A percentile compares a stretch with the other conserved stretches of the same genome.
These are phyloP conservation scores for Mastacembelus armatus DNA, from an alignment of 2,797 vertebrate species.

Conservation along the genomic window DNA sequence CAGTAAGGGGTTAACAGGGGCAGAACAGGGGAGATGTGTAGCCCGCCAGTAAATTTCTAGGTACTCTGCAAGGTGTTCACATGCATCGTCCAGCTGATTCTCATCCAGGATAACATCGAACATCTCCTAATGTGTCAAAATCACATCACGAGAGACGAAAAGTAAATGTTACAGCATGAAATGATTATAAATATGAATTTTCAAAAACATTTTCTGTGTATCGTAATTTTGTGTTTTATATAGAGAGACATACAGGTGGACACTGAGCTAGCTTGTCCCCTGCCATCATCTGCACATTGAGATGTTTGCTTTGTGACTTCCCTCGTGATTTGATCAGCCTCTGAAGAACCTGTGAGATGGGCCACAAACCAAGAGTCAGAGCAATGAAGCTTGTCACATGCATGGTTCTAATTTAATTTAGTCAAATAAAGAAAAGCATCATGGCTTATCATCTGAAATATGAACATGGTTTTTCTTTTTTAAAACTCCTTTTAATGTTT, in stretches of 20 bases:
- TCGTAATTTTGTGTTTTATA: not conserved
- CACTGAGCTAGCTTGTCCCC: constrained; percentile 96
- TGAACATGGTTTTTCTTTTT: not conserved
- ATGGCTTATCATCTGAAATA: not conserved
- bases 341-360: constrained; percentile 89
- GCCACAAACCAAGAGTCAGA: not conserved
- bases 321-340: constrained; percentile 94
- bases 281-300: constrained; percentile 98
- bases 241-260: constrained; percentile 85
- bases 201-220: not conserved
- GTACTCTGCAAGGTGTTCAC: constrained; percentile 95
- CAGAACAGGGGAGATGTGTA: constrained; percentile 89
- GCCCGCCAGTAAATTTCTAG: constrained; percentile 96
- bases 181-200: not conserved
- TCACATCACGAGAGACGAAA: not conserved
- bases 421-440: not conserved
- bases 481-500: not conserved
- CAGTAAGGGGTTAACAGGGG: constrained; percentile 83
- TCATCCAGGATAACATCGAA: constrained; percentile 97
- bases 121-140: constrained; percentile 87
- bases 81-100: constrained; percentile 96
- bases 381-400: not conserved
- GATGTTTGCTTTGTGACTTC: constrained; percentile 97
- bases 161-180: accelerated
- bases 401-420: not conserved